These are phyloP conservation scores for Dysmachus trigonus DNA, from an alignment of 2,888 invertebrate genomes.

Conservation along the genomic window DNA sequence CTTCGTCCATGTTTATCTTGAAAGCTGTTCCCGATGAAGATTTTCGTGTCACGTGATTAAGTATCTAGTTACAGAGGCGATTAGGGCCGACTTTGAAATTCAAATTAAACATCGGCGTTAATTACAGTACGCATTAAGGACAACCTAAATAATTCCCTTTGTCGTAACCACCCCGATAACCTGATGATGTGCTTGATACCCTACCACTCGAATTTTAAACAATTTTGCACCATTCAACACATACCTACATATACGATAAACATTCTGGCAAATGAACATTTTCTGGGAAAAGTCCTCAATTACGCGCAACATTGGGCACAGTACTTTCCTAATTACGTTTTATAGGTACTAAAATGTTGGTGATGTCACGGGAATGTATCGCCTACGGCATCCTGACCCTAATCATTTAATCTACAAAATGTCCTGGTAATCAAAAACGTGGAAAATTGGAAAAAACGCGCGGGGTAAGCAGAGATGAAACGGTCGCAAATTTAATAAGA, in stretches of 20 bases:
- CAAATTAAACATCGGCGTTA: not conserved
- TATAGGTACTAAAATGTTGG: not conserved
- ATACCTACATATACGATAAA: not conserved
- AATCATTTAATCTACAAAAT: not conserved
- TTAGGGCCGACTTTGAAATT: not conserved
- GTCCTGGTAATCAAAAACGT: not conserved
- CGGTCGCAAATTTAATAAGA: not conserved
- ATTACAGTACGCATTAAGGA: not conserved
- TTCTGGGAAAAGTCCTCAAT: not conserved
- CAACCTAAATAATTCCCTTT: not conserved
- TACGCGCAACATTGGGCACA: not conserved
- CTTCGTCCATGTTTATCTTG: not conserved
- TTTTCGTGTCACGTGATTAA: not conserved
- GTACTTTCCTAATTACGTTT: not conserved
- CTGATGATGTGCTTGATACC: not conserved
- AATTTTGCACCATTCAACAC: not conserved
- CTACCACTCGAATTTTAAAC: not conserved
- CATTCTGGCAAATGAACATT: not conserved
- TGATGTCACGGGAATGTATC: not conserved
- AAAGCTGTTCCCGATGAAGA: not conserved
- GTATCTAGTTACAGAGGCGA: not conserved
- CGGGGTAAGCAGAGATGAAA: not conserved
- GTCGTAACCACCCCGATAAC: not conserved
- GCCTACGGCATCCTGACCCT: not conserved
- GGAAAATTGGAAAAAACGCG: not conserved